Evolutionary conservation across 2,797 vertebrate species (phyloP), one percentile per base, ranked within the genome.

Genomic region (Pangasius larnaudii): DNA sequence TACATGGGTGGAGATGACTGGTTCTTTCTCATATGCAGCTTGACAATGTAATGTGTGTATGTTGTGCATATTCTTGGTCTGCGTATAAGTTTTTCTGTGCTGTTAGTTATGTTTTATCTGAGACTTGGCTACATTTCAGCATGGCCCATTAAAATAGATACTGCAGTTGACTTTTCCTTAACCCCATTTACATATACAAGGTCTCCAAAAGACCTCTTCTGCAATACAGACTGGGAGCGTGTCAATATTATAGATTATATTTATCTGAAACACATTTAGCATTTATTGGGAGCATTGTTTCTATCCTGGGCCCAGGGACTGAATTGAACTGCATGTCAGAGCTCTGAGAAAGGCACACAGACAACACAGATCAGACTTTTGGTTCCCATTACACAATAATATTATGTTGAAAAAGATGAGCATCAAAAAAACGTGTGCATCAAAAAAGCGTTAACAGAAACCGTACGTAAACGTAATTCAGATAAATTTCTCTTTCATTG

Each of bases 101-200:
- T 58, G 14, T 42, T 2, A 30, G 49, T 67, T 58, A 61, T 27
- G 36, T 85, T 80, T 84, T 88, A 85, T 87, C 71, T 79, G 30
- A 90, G 65, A 80, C 49, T 86, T 90, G 89, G 90, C 87, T 65
- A 59, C 18, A 65, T 58, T 81, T 90, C 89, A 88, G 51, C 46
- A 51, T 67, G 79, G 86, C 69, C 59, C 80, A 87, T 77, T 88
- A 67, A 88, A 88, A 79, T 85, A 85, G 74, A 88, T 71, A 79
- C 27, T 49, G 51, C 53, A 49, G 59, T 61, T 88, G 24, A 56
- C n/a, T 56, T 84, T 75, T 53, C 79, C 65, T n/a, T 27, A 78
- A 85, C 72, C 61, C n/a, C 33, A 78, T 69, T 71, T 85, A 65
- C 27, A 72, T 85, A 72, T 39, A 85, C 14, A 0, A 74, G 11